Evolutionary conservation across 2,113 vertebrate species (phyloP), one percentile per base, ranked within the genome.

Genomic region (Caloenas nicobarica): DNA sequence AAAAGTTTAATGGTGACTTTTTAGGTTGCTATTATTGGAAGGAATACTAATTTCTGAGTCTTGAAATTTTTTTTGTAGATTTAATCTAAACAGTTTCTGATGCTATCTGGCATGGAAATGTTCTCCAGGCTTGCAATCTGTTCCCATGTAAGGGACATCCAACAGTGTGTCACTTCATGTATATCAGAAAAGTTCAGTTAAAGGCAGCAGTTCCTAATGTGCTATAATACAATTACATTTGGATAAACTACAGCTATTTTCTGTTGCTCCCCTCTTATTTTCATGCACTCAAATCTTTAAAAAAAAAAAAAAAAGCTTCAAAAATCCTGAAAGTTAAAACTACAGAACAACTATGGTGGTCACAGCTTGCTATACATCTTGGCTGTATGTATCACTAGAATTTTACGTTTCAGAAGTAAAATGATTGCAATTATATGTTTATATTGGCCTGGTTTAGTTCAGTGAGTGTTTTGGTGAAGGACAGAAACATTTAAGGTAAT

Each of bases 271-370:
- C n/a, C 53, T 94, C 81, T 85, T 85, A 48, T 33, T 86, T 85
- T 38, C 69, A 53, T 57, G 61, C 34, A 73, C 36, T 77, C 46
- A 13, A 19, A 29, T 81, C 1, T 78, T 44, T 34, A 53, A 22
- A 19, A 26, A n/a, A 25, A 53, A 28, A 53, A 53, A 53, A 26
- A 26, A 53, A 26, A 26, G 2, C 25, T 50, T 64, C 62, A 88
- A 82, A 88, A 94, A 95, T 92, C 69, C 87, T 97, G 94, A 91
- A 96, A 96, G 91, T 46, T 95, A 95, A 95, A 96, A 95, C 92
- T 95, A 85, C 4, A 6, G 1, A 3, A 51, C 70, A 70, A 2
- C 16, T 70, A 2, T 48, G 38, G 42, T 86, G 91, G 66, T 81
- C 62, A 68, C 69, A 88, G 51, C 82, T 92, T 85, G 38, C 62